Base-by-base conservation (phyloP, 2,113 vertebrate species). In the Catharus bicknelli region DNA sequence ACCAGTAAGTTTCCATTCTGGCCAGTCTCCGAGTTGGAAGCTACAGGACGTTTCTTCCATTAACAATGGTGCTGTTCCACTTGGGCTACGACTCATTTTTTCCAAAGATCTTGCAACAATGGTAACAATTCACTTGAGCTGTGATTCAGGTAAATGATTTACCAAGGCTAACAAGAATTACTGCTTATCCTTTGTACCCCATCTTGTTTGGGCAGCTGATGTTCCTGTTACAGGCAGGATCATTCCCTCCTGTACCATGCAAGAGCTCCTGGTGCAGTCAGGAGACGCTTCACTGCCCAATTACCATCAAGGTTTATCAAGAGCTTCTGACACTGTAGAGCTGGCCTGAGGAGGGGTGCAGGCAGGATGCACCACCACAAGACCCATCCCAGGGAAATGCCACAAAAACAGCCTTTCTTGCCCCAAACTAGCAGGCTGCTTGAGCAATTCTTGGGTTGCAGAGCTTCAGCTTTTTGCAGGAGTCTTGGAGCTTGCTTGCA, bases 61-160 rank as follows among this genome's bases (percentile, higher is more conserved):
- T 68, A 69, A 76, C 70, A 89, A 69, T 83, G 78, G 34, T 76
- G 16, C 70, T 30, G 78, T 83, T 89, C 86, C 62, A 83, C 62
- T 83, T 76, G 70, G 70, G 40, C 62, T 62, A 11, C 30, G 3
- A 62, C 47, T 75, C 9, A 62, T 76, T 83, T 89, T 82, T 75
- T 76, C 54, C 36, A 76, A 89, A 68, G 78, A 40, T 19, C 78
- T 76, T 0, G 0, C 48, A 83, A 89, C 86, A 89, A 89, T 89
- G 78, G 63, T 69, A 76, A 57, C 55, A 36, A 76, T 83, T 89
- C 78, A 83, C 70, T 69, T 40, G 21, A 47, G 17, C 48, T 55
- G 62, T 19, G 48, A 69, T 76, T 69, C 86, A 76, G 63, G 63
- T 89, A 89, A 89, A 89, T 89, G 63, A 89, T 89, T 89, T 89